phyloP scores from a whole-genome alignment of 2,888 invertebrate genomes.

The Eupithecia subumbrata region DNA sequence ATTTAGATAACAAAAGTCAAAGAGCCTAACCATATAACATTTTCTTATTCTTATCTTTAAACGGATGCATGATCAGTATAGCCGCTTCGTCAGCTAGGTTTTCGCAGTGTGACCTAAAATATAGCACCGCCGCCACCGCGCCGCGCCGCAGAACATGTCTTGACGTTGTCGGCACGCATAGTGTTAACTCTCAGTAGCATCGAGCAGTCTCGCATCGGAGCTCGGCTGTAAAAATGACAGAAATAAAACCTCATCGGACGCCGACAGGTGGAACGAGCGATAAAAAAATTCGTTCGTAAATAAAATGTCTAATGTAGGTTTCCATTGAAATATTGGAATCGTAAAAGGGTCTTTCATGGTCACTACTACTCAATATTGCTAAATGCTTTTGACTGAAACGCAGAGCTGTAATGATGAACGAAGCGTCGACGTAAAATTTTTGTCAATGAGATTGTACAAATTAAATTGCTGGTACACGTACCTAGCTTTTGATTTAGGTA shows the following conservation, averaged over 20 bases:
- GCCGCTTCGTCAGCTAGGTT: too few relatives aligned
- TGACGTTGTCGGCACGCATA: not conserved
- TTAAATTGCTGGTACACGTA: too few relatives aligned
- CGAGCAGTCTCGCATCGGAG: not conserved
- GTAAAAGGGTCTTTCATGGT: not conserved
- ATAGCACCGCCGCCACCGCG: too few relatives aligned
- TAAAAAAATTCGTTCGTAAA: constrained; percentile 14
- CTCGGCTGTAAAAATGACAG: not conserved
- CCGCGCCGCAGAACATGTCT: not conserved
- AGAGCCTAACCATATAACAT: too few relatives aligned
- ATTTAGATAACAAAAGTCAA: too few relatives aligned
- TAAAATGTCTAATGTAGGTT: not conserved
- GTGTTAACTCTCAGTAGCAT: not conserved
- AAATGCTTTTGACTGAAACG: not conserved
- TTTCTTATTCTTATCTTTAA: too few relatives aligned
- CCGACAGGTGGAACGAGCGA: constrained; percentile 8
- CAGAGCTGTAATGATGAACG: not conserved
- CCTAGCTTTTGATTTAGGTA: too few relatives aligned
- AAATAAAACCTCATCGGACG: constrained; percentile 1
- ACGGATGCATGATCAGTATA: too few relatives aligned
- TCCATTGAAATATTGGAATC: not conserved
- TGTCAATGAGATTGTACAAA: too few relatives aligned
- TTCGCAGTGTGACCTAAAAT: too few relatives aligned
- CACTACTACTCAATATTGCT: not conserved
- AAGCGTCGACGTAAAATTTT: not conserved